Percentiles rank a stretch among this genome's conserved stretches.
phyloP scores from a whole-genome alignment of 2,113 vertebrate genomes.

The Notechis scutatus region DNA sequence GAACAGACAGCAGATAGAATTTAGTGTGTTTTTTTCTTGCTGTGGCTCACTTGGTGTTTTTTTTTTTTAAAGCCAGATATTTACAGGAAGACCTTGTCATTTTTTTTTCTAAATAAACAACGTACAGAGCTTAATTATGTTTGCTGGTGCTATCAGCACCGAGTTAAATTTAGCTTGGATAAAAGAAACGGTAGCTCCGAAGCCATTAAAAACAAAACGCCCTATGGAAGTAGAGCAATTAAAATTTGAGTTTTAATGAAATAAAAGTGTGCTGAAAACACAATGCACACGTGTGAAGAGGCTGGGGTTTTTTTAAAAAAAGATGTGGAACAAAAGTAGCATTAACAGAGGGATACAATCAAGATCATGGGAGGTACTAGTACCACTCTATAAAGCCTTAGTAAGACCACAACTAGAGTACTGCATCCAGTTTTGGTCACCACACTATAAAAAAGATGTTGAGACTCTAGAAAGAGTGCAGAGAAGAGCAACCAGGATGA shows the following conservation, averaged over 20 bases:
- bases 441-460: too few species aligned
- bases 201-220: slow-evolving; percentile 54
- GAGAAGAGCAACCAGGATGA: too few species aligned
- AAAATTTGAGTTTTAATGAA: slow-evolving; percentile 57
- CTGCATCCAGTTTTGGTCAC: too few species aligned
- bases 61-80: background rate
- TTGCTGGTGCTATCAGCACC: slow-evolving; percentile 12
- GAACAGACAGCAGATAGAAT: background rate
- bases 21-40: background rate
- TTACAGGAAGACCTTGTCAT: slow-evolving; percentile 7
- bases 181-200: slow-evolving; percentile 20
- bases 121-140: background rate
- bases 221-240: slow-evolving; percentile 58
- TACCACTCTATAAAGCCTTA: too few species aligned
- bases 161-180: slow-evolving; percentile 49
- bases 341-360: too few species aligned
- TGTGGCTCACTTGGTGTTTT: background rate
- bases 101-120: background rate
- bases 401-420: too few species aligned
- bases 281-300: background rate
- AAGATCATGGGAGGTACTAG: too few species aligned
- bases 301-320: too few species aligned
- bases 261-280: slow-evolving; percentile 47
- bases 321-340: too few species aligned
- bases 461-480: too few species aligned